Evolutionary conservation across 1,140 invertebrate genomes (phyloP), one percentile per base, ranked within the genome.

Genomic region (Samia ricini): DNA sequence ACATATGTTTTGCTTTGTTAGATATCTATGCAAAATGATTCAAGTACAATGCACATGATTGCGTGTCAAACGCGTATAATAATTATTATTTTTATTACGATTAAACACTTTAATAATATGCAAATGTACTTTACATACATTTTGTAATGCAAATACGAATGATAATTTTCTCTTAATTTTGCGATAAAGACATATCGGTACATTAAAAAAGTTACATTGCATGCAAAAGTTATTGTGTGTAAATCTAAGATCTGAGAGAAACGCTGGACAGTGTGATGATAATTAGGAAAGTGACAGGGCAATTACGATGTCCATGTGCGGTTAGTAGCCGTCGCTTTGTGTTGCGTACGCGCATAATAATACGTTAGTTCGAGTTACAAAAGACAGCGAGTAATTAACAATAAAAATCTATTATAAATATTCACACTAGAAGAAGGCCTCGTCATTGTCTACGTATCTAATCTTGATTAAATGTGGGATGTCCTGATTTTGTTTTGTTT

Each of bases 211-310:
- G 18, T 64, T 66, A 23, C 24, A 57, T 64, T 26, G 69, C 64
- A 72, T 69, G 69, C 69, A 72, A 66, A 68, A 68, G 57, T 48
- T n/a, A 33, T 61, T 64, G 60, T 61, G 55, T 54, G 61, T 68
- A 64, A 68, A 68, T 64, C 60, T 63, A 61, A 63, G 36, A 65
- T 69, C 54, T 51, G 33, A 63, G 68, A 65, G 68, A 69, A 69
- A 65, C 66, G 60, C n/a, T 33, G 62, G 63, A 60, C 56, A 59
- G 55, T 21, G 59, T 24, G 63, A 63, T 60, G 68, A 60, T 65
- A 64, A 68, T 68, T 68, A 61, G 58, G 62, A 64, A 68, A 68
- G 61, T 68, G 66, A 68, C 66, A 68, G 62, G 58, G 62, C 62
- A 68, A 68, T 68, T 68, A 68, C 62, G 22, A 68, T 60, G 62